A percentile compares a stretch with the other conserved stretches of the same genome.
Conservation (phyloP, 2,113 vertebrate genomes). For the Oreochromis niloticus region DNA sequence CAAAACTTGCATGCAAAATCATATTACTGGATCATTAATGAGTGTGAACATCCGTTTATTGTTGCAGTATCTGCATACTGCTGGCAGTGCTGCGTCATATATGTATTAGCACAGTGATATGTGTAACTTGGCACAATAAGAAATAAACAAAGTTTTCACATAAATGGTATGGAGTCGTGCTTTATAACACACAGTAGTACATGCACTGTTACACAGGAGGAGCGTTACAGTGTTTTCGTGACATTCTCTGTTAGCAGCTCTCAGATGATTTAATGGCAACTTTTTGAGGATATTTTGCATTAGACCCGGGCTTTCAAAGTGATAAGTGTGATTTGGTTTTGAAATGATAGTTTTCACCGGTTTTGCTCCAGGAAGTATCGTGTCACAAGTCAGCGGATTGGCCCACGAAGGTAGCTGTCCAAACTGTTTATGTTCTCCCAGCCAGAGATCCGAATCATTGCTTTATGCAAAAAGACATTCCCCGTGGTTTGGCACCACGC, state of each 20-base stretch:
- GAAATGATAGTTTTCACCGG: background rate
- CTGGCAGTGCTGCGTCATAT: background rate
- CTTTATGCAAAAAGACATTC: background rate
- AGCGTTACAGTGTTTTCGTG: background rate
- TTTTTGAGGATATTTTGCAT: background rate
- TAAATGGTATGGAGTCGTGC: background rate
- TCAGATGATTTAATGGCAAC: background rate
- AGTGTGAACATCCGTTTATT: background rate
- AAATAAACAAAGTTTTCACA: background rate
- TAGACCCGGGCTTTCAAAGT: background rate
- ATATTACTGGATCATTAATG: background rate
- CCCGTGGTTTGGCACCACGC: background rate
- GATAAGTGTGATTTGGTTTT: background rate
- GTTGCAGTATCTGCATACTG: background rate
- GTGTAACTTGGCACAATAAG: background rate
- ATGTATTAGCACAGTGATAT: background rate
- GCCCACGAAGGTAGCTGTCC: background rate
- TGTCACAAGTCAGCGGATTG: background rate
- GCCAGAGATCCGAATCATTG: background rate
- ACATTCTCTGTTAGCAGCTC: background rate
- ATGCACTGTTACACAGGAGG: background rate
- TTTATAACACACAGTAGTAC: rapidly evolving
- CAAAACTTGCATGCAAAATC: background rate
- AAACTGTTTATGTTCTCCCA: background rate
- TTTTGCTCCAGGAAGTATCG: background rate